Base-by-base conservation (phyloP, 2,797 vertebrate genomes). In the Oryzias sinensis region DNA sequence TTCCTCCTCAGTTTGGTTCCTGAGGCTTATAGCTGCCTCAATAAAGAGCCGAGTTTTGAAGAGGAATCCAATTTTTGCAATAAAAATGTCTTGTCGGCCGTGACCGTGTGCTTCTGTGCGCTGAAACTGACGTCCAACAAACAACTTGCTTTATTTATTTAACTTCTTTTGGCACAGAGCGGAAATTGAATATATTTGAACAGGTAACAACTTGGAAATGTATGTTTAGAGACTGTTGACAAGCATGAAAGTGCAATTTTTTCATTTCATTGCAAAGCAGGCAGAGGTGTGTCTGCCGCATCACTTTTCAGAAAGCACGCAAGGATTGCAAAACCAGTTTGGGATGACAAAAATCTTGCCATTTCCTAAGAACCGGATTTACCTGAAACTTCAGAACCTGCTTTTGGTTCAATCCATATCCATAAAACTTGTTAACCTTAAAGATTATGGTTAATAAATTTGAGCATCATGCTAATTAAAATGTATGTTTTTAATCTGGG, bases 181-280 rank as follows among this genome's bases (percentile, higher is more conserved):
- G 33, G 9, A 37, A 37, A 37, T 37, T 11, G 33, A 37, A 37
- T 37, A 2, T 11, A 37, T 37, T 2, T 11, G 33, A 37, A 37
- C 33, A 37, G 33, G 9, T 37, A 11, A 7, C 62, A 59, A 70
- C 60, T 56, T 73, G 77, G 85, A 11, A 11, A 37, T 37, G 65
- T 87, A 82, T 88, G 88, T 91, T 90, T 92, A 90, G 82, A 89
- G 78, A 86, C 80, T 83, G 84, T 85, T 91, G 89, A 90, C 89
- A 91, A 81, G 82, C 83, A 60, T 90, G 80, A 90, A 91, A 91
- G 85, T 79, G 82, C 75, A 77, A 86, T 85, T 86, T 82, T 86
- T 79, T 89, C 79, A 86, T 90, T 90, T 88, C 88, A 88, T 87
- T 87, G 89, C 81, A 83, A 84, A 85, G 85, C 73, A 72, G 81